A percentile compares a stretch with the other conserved stretches of the same genome.
These are phyloP conservation scores for Geotrupes spiniger DNA, from an alignment of 2,888 invertebrate species.

Conservation along the genomic window DNA sequence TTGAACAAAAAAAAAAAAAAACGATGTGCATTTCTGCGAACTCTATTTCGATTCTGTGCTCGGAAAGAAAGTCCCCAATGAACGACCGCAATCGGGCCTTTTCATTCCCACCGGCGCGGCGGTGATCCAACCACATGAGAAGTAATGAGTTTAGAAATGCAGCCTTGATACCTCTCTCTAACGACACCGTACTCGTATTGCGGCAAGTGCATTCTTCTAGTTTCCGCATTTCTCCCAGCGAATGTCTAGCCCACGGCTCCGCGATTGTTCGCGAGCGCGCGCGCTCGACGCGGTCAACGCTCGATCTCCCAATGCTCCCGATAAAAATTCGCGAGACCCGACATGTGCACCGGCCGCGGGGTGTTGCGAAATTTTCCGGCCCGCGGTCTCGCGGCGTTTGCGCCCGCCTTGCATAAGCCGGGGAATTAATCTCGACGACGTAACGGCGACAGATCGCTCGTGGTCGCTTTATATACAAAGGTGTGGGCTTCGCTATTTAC, in stretches of 20 bases:
- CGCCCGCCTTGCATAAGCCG: no score
- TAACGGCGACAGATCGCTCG: slow-evolving; percentile 1
- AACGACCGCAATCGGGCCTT: slow-evolving; percentile 1
- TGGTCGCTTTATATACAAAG: no score
- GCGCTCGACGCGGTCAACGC: neutral
- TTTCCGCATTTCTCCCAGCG: slow-evolving; percentile 9
- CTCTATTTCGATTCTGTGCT: no score
- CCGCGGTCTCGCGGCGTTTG: no score
- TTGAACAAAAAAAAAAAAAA: no score
- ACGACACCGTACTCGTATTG: neutral
- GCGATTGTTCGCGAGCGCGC: no score
- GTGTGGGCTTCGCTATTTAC: slow-evolving; percentile 1
- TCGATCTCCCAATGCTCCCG: neutral
- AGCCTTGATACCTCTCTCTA: slow-evolving; percentile 27
- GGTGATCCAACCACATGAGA: neutral
- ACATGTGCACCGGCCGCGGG: neutral
- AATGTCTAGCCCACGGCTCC: slow-evolving; percentile 7
- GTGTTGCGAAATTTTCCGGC: neutral
- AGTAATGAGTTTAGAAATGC: slow-evolving; percentile 14
- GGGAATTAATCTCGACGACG: no score
- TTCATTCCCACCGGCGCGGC: neutral
- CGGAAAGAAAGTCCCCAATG: neutral
- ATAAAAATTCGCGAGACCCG: neutral
- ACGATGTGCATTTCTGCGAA: no score
- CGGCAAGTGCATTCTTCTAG: slow-evolving; percentile 6